Percentiles rank a stretch among this genome's conserved stretches.
These are phyloP conservation scores for Melanotaenia pygmaea DNA, from an alignment of 2,797 vertebrate species.

Conservation along the genomic window DNA sequence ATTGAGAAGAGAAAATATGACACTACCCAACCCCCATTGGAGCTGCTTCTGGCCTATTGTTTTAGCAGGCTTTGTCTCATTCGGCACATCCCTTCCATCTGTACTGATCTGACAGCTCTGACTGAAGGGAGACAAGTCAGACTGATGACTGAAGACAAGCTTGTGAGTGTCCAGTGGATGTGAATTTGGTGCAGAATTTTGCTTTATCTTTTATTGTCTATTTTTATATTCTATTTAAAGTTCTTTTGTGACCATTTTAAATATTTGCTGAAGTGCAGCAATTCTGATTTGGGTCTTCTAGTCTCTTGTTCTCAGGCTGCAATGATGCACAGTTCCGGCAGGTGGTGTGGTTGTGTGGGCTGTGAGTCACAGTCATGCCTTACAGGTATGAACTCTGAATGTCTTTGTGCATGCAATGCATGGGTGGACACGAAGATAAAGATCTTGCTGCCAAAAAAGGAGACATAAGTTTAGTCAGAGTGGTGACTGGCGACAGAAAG, in stretches of 20 bases:
- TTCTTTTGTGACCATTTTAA: neutral
- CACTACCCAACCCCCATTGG: constrained; percentile 67
- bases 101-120: constrained; percentile 48
- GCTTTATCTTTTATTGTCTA: neutral
- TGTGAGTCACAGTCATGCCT: constrained; percentile 33
- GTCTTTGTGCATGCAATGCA: constrained; percentile 56
- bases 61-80: constrained; percentile 67
- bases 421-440: constrained; percentile 65
- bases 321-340: constrained; percentile 65
- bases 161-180: constrained; percentile 11
- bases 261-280: constrained; percentile 5
- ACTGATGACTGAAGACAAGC: constrained; percentile 36
- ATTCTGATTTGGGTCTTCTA: constrained; percentile 3
- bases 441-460: constrained; percentile 76
- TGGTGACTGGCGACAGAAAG: constrained; percentile 58
- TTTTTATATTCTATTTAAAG: neutral
- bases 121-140: constrained; percentile 43
- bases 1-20: constrained; percentile 52
- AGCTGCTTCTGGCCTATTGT: constrained; percentile 60
- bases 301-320: constrained; percentile 22
- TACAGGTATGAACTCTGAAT: constrained; percentile 37
- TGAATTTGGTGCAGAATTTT: neutral
- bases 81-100: constrained; percentile 66
- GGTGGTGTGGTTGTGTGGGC: constrained; percentile 73
- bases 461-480: constrained; percentile 62